Base-by-base conservation (phyloP, 2,888 invertebrate genomes). In the Neocrepidodera transversa region DNA sequence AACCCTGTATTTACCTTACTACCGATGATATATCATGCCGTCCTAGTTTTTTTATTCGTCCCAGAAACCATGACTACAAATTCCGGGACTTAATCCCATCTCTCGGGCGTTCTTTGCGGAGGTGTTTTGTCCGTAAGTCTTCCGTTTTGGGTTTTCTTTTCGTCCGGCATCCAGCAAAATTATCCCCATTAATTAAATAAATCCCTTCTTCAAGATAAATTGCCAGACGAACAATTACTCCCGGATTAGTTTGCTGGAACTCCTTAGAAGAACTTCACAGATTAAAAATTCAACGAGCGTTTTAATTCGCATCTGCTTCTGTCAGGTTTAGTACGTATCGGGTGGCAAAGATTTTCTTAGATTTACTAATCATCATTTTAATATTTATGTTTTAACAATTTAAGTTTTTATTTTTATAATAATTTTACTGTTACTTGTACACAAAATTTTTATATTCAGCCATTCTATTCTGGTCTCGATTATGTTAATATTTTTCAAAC, bases 171-270 rank as follows among this genome's bases (percentile, higher is more conserved):
- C 13, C 30, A 30, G 40, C 2, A 47, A 47, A 48, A 40, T 57
- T 50, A 50, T 57, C 14, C 56, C 50, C 54, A 58, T 55, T 58
- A 54, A 62, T 58, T 62, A 55, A 58, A 50, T 51, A 47, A 58
- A 54, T 54, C 58, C 54, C 28, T 56, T 30, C 35, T 51, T 40
- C 42, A 40, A 51, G 60, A 58, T 60, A 51, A 55, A 60, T 45
- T 58, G 32, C 49, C 36, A 47, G 32, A 11, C 8, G 52, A 51
- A 48, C 40, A 60, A 57, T 57, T 48, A 47, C 52, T 53, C 17
- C 43, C 16, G 54, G 50, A 50, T 60, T 50, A 60, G 49, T 38
- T 43, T 13, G 14, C 10, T 16, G 23, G 45, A 60, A 36, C 36
- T 48, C 42, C 30, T 42, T 36, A 7, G n/a, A 18, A 51, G 32